Percentiles rank a stretch among this genome's conserved stretches.
Evolutionary conservation across 30 jellyfish, hydroid and myxozoan genomes (phyloP).

Genomic region (Cassiopea andromeda): DNA sequence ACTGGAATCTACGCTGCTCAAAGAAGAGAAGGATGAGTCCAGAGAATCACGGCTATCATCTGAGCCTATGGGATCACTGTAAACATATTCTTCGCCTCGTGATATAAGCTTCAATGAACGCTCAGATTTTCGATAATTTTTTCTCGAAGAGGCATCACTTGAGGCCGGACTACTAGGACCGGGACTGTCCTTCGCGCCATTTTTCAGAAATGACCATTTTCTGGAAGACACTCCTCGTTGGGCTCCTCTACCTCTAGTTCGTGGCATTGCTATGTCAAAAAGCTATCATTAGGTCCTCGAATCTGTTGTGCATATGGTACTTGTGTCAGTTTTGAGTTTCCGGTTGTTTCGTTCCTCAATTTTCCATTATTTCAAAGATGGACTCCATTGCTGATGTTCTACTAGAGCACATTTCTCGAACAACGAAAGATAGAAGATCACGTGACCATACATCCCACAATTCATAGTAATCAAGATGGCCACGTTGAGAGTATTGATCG

Average conservation of each 20-base stretch:
- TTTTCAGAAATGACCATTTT: slow-evolving; percentile 59
- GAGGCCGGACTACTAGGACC: slow-evolving; percentile 85
- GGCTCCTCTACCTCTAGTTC: slow-evolving; percentile 73
- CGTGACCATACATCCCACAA: slow-evolving; percentile 90
- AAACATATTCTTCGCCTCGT: slow-evolving; percentile 60
- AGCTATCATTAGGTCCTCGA: slow-evolving; percentile 13
- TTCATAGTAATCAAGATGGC: slow-evolving; percentile 39
- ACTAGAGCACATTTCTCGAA: slow-evolving; percentile 72
- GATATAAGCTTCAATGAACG: slow-evolving; percentile 43
- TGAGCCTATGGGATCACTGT: slow-evolving; percentile 52
- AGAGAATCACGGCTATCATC: slow-evolving; percentile 73
- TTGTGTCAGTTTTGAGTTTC: slow-evolving; percentile 24
- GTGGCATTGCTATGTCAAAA: slow-evolving; percentile 46
- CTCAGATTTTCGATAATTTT: slow-evolving; percentile 56
- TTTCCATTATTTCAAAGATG: slow-evolving; percentile 36
- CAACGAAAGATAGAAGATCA: slow-evolving; percentile 67
- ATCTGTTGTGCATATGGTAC: slow-evolving; percentile 9
- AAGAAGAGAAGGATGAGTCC: slow-evolving; percentile 61
- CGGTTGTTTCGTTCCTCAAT: slow-evolving; percentile 2
- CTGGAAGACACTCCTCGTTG: slow-evolving; percentile 59
- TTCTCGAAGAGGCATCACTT: slow-evolving; percentile 71
- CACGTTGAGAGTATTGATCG: neutral
- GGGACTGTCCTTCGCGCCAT: slow-evolving; percentile 87
- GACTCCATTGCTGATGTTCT: slow-evolving; percentile 70
- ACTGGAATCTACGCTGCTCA: slow-evolving; percentile 59